phyloP scores from a whole-genome alignment of 2,888 invertebrate genomes.

The Drosophila percnosoma region DNA sequence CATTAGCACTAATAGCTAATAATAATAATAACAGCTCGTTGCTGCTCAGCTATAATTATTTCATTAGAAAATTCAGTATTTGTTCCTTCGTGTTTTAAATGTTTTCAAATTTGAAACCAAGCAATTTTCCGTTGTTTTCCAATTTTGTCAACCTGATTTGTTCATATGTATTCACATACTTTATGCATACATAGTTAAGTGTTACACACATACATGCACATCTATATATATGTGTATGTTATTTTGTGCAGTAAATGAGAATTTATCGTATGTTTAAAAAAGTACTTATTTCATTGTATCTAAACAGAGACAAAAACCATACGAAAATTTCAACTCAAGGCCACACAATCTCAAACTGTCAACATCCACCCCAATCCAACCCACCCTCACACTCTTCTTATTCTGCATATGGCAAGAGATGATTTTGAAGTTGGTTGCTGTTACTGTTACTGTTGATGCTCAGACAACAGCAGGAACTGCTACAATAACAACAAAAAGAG shows the following conservation, averaged over 20 bases:
- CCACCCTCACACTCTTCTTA: background rate
- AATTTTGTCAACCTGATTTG: conserved; percentile 28
- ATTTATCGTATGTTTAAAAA: conserved; percentile 25
- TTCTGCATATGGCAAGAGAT: conserved; percentile 13
- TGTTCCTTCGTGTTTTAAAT: conserved; percentile 16
- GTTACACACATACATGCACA: too few relatives aligned
- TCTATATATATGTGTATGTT: background rate
- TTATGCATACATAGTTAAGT: background rate
- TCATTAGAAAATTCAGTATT: background rate
- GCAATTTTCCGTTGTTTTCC: background rate
- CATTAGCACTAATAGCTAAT: background rate
- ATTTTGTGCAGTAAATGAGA: conserved; percentile 1
- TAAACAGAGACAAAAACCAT: conserved; percentile 5
- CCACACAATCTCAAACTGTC: conserved; percentile 29
- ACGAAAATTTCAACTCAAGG: conserved; percentile 30
- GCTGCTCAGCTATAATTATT: background rate
- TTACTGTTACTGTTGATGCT: conserved; percentile 13
- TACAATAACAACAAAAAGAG: conserved; percentile 35
- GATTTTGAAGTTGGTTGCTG: conserved; percentile 18
- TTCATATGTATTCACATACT: background rate
- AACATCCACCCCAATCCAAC: background rate
- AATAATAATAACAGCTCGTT: background rate
- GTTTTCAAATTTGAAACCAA: background rate
- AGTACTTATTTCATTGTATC: conserved; percentile 38
- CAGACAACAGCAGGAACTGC: conserved; percentile 5